Conservation (phyloP, 1,140 invertebrate species). For the Pseudoatta argentina region DNA sequence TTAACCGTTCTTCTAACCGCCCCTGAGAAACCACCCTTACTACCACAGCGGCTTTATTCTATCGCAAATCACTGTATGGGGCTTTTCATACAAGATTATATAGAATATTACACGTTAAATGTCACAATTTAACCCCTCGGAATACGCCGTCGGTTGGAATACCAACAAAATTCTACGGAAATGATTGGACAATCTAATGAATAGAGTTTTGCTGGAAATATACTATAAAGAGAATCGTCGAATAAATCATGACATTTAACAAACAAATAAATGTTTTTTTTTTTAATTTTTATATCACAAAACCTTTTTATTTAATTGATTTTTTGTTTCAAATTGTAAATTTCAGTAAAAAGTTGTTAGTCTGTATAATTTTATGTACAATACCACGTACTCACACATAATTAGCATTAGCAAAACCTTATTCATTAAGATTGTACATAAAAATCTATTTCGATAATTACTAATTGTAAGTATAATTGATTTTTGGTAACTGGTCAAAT, state of each 20-base stretch:
- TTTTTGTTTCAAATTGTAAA: background rate
- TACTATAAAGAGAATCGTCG: background rate
- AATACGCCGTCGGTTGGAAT: slow-evolving; percentile 59
- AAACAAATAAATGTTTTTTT: slow-evolving; percentile 4
- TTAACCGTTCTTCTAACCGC: slow-evolving; percentile 76
- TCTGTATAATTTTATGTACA: background rate
- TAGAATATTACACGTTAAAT: slow-evolving; percentile 83
- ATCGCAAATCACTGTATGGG: slow-evolving; percentile 70
- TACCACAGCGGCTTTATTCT: slow-evolving; percentile 70
- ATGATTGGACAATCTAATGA: slow-evolving; percentile 51
- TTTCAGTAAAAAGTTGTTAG: background rate
- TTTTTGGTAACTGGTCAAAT: background rate
- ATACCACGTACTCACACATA: background rate
- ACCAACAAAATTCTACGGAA: slow-evolving; percentile 47
- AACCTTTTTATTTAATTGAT: background rate
- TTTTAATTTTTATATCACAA: background rate
- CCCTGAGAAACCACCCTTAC: slow-evolving; percentile 70
- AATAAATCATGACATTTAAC: slow-evolving; percentile 18
- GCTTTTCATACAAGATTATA: slow-evolving; percentile 83
- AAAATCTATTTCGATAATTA: background rate
- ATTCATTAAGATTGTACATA: background rate
- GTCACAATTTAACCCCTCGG: slow-evolving; percentile 70
- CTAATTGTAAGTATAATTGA: background rate
- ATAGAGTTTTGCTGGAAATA: background rate
- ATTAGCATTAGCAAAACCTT: background rate